Base-by-base conservation (phyloP, 2,888 invertebrate species). In the Ferrisia virgata region DNA sequence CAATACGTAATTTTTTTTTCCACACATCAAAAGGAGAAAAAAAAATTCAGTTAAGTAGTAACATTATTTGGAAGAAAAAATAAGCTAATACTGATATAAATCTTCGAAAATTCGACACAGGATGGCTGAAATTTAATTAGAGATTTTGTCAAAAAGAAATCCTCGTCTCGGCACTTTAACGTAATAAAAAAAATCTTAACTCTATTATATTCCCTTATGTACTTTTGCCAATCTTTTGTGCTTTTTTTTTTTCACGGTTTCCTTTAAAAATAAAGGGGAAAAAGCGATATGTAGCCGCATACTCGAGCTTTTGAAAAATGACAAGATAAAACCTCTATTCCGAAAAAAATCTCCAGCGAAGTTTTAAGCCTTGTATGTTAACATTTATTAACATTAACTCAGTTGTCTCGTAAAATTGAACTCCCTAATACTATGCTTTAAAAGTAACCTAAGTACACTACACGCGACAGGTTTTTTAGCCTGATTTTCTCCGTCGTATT, bases 191-290 rank as follows among this genome's bases (percentile, higher is more conserved):
- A 33, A 72, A 33, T 33, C 72, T 72, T 33, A 72, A 72, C 72
- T 72, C 33, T 72, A 72, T 72, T 72, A 72, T 72, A 72, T 72
- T 72, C 72, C 58, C 58, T 64, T 72, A 33, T 72, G 72, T 72
- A 72, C 72, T 72, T 72, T 72, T 72, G 33, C 72, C 72, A 33
- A 72, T 72, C 72, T 72, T 72, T 72, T 72, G 58, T 64, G 58
- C 53, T 64, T 64, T 64, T 47, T 72, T 72, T 33, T n/a, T 33
- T 3, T n/a, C n/a, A n/a, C n/a, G 72, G n/a, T 72, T 64, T 64
- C 33, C n/a, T 72, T 33, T 11, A 33, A 72, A 33, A 72, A 33
- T 33, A 64, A 9, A 64, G 28, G 28, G 13, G 2, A 64, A 64
- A 64, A 64, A 64, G 28, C 58, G 25, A 64, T 64, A 64, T 64